phyloP scores from a whole-genome alignment of 2,888 invertebrate genomes.

The Pachymerium ferrugineum region DNA sequence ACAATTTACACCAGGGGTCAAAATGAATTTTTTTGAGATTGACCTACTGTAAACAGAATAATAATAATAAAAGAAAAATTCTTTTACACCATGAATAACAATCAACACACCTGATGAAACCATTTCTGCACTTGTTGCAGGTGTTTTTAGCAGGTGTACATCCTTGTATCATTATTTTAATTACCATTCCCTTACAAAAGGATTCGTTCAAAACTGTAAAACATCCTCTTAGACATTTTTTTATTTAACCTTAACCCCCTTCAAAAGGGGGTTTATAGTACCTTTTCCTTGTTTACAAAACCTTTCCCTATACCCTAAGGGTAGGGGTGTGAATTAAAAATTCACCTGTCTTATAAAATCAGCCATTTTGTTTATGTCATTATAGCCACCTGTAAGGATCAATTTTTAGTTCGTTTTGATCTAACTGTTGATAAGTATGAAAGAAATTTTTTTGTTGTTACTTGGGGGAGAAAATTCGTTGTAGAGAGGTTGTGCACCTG shows the following conservation, averaged over 20 bases:
- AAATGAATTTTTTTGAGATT: background rate
- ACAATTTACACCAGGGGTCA: background rate
- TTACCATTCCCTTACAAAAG: background rate
- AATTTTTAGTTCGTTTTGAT: background rate
- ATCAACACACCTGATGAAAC: background rate
- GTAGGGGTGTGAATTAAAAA: background rate
- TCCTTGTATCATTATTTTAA: background rate
- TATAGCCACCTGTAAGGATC: background rate
- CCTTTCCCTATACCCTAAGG: background rate
- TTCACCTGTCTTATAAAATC: background rate
- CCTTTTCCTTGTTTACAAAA: conserved; percentile 7
- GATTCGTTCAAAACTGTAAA: too few species aligned
- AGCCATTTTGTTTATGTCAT: background rate
- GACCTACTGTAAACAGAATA: background rate
- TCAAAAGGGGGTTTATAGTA: background rate
- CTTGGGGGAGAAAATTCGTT: background rate
- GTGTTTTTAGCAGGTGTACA: conserved; percentile 1
- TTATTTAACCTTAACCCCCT: background rate
- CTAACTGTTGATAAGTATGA: background rate
- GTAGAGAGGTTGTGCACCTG: background rate
- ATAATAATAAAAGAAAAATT: background rate
- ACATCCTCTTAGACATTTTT: background rate
- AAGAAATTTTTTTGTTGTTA: background rate
- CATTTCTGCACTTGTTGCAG: background rate
- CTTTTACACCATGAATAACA: background rate